Conservation (phyloP, 2,888 invertebrate genomes). For the Halictus quadricinctus region DNA sequence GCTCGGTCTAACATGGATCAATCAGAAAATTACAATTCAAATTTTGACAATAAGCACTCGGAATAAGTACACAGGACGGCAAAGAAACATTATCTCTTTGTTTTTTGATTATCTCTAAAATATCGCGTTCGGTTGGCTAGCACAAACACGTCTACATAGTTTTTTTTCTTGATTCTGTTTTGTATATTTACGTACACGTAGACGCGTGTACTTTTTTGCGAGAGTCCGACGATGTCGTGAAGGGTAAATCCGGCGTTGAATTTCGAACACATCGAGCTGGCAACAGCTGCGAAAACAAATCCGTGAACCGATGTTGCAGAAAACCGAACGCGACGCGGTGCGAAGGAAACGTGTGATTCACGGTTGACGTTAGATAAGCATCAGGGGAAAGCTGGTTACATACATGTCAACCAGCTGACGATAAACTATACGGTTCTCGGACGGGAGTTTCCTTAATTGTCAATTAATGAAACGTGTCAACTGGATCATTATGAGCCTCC, state of each 20-base stretch:
- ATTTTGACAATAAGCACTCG: not conserved
- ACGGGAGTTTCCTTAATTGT: slow-evolving; percentile 12
- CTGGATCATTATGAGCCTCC: not conserved
- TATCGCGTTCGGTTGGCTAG: not conserved
- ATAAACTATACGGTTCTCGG: slow-evolving; percentile 18
- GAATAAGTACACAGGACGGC: too few relatives aligned
- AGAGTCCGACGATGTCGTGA: not conserved
- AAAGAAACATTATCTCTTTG: not conserved
- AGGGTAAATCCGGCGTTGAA: not conserved
- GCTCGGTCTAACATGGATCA: slow-evolving; percentile 73
- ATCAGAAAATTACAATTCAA: not conserved
- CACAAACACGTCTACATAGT: not conserved
- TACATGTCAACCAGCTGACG: slow-evolving; percentile 62
- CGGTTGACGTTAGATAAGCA: slow-evolving; percentile 62
- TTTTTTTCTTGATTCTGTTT: not conserved
- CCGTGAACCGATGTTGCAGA: slow-evolving; percentile 4
- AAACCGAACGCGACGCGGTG: slow-evolving; percentile 33
- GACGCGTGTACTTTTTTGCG: slow-evolving; percentile 12
- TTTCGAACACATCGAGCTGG: slow-evolving; percentile 1
- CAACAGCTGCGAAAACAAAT: slow-evolving; percentile 24
- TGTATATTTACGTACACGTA: slow-evolving; percentile 40
- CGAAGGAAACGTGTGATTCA: slow-evolving; percentile 70
- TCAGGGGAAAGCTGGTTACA: slow-evolving; percentile 22
- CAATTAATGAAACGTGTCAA: slow-evolving; percentile 9
- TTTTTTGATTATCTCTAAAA: not conserved